Percentiles rank a stretch among this genome's conserved stretches.
Evolutionary conservation across 2,888 invertebrate species (phyloP).

Genomic region (Galeruca laticollis): DNA sequence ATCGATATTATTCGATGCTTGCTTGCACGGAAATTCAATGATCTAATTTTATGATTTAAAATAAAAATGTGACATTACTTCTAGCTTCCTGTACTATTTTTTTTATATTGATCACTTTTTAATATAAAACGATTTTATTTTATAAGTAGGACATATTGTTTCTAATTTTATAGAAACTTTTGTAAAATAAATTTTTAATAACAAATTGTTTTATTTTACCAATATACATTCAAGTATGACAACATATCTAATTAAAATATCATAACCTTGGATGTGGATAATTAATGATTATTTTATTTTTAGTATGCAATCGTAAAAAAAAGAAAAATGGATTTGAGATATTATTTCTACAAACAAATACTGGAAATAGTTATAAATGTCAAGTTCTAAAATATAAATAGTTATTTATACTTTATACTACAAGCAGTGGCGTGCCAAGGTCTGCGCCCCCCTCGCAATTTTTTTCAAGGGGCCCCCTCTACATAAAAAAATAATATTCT

Average conservation of each 20-base stretch:
- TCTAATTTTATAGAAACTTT: slow-evolving; percentile 40
- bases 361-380: not conserved
- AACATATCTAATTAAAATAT: not conserved
- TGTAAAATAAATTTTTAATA: slow-evolving; percentile 24
- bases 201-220: slow-evolving; percentile 15
- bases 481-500: too few relatives aligned
- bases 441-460: too few relatives aligned
- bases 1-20: too few relatives aligned
- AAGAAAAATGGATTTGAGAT: not conserved
- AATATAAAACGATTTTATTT: not conserved
- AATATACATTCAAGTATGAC: not conserved
- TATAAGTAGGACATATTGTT: not conserved
- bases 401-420: too few relatives aligned
- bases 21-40: too few relatives aligned
- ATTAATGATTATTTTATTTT: not conserved
- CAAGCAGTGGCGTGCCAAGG: too few relatives aligned
- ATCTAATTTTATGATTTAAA: too few relatives aligned
- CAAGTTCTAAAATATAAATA: too few relatives aligned
- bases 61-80: too few relatives aligned
- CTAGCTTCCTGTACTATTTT: too few relatives aligned
- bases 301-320: not conserved
- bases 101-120: not conserved
- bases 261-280: not conserved
- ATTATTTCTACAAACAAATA: not conserved
- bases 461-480: too few relatives aligned